Evolutionary conservation across 2,888 invertebrate genomes (phyloP), one percentile per base, ranked within the genome.

Genomic region (Sinodicranocentrus sp.): DNA sequence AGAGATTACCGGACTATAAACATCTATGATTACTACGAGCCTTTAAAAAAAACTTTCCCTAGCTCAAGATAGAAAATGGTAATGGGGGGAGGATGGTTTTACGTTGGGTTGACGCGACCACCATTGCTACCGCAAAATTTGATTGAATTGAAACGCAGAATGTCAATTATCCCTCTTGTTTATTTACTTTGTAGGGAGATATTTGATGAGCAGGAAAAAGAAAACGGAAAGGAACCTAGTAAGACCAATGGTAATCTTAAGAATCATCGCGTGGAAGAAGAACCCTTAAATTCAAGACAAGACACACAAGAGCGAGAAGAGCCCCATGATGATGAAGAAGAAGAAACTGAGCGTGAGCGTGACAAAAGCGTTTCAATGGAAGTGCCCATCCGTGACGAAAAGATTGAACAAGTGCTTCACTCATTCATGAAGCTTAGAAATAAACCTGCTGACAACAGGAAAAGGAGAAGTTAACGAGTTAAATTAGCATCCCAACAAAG

Each of bases 291-390:
- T 3, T 77, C 77, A 15, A 52, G 15, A 52, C 57, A 65, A 72
- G 65, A 61, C 23, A 63, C 76, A 57, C 21, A 23, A 83, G 61
- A 54, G 39, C 52, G 23, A 25, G 48, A 54, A 33, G 67, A 76
- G 28, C 63, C 63, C 1, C 28, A 63, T 8, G 63, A 84, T 0
- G 72, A 68, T 25, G 61, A 25, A 1, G 39, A n/a, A n/a, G n/a
- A 39, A 13, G 39, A 39, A 39, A 39, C 39, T 39, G 86, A 86
- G 23, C 70, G 70, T n/a, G 84, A 76, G 57, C 84, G 84, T 71
- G 84, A 87, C 82, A 88, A 88, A 84, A 88, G 87, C 52, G 73
- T 85, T 2, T 87, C 87, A 73, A 88, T 88, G 88, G 88, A 88
- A 61, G 84, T 85, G 17, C 88, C 88, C 52, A 87, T 88, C 73